A percentile compares a stretch with the other conserved stretches of the same genome.
These are phyloP conservation scores for Pseudochromis fuscus DNA, from an alignment of 2,797 vertebrate genomes.

Conservation along the genomic window DNA sequence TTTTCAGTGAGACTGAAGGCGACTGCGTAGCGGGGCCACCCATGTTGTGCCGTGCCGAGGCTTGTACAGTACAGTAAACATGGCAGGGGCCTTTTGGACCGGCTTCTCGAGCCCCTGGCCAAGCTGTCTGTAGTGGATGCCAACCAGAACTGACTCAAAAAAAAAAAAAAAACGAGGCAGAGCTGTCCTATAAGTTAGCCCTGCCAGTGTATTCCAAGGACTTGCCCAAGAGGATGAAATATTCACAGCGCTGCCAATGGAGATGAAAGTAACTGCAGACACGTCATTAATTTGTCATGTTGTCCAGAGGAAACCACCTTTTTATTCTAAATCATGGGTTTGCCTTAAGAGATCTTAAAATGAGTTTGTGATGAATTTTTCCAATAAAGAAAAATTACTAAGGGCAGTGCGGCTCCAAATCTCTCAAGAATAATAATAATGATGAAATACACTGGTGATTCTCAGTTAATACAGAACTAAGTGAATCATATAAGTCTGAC, in stretches of 20 bases:
- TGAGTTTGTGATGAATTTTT: constrained; percentile 58
- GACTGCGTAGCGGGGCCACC: constrained; percentile 80
- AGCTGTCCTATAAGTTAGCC: constrained; percentile 68
- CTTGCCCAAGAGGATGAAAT: constrained; percentile 64
- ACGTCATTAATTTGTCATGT: constrained; percentile 81
- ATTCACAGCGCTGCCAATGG: constrained; percentile 54
- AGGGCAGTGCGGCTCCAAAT: constrained; percentile 30
- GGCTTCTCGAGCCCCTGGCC: constrained; percentile 75
- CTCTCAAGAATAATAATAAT: constrained; percentile 51
- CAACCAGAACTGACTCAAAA: constrained; percentile 79
- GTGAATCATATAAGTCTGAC: constrained; percentile 45
- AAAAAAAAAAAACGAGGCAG: constrained; percentile 42
- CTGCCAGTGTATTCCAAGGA: constrained; percentile 61
- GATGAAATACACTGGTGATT: constrained; percentile 49
- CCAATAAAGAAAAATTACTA: constrained; percentile 44
- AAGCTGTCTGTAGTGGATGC: constrained; percentile 77
- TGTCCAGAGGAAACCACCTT: constrained; percentile 70
- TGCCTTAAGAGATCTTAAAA: constrained; percentile 47
- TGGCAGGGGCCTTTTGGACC: constrained; percentile 81
- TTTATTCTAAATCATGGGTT: constrained; percentile 58
- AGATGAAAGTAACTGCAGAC: constrained; percentile 65
- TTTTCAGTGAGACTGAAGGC: constrained; percentile 78
- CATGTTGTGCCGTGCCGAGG: constrained; percentile 80
- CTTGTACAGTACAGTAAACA: constrained; percentile 80
- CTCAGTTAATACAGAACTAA: constrained; percentile 37